These are phyloP conservation scores for Ostrea edulis DNA, from an alignment of 1,140 invertebrate species.

Conservation along the genomic window DNA sequence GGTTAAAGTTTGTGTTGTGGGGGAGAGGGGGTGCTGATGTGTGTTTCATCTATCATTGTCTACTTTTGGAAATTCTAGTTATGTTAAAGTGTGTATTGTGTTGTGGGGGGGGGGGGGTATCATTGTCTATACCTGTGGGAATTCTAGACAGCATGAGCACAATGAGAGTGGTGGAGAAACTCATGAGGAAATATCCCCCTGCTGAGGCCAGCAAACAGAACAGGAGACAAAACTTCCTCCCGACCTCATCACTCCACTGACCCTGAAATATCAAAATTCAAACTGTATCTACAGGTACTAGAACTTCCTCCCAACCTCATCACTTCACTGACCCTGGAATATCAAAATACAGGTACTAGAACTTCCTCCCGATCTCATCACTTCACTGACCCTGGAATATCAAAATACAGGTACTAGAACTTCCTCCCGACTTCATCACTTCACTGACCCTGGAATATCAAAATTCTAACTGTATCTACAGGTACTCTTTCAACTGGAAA, in stretches of 20 bases:
- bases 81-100: too few relatives aligned
- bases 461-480: constrained; percentile 40
- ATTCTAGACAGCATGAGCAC: constrained; percentile 73
- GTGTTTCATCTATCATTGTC: too few relatives aligned
- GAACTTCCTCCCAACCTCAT: constrained; percentile 71
- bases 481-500: too few relatives aligned
- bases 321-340: constrained; percentile 78
- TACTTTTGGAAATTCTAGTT: constrained; percentile 74
- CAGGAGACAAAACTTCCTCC: constrained; percentile 73
- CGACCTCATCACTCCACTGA: constrained; percentile 77
- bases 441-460: constrained; percentile 75
- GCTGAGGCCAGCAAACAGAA: constrained; percentile 73
- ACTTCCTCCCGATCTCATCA: constrained; percentile 73
- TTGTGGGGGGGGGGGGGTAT: too few relatives aligned
- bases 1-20: too few relatives aligned
- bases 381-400: constrained; percentile 77
- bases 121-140: constrained; percentile 69
- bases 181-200: constrained; percentile 73
- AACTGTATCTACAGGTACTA: constrained; percentile 69
- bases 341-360: constrained; percentile 65
- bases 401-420: constrained; percentile 67
- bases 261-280: constrained; percentile 67
- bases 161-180: constrained; percentile 67
- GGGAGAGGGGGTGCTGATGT: too few relatives aligned
- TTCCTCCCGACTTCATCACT: constrained; percentile 76